Conservation (phyloP, 2,888 invertebrate genomes). For the Rhyacophila evoluta region DNA sequence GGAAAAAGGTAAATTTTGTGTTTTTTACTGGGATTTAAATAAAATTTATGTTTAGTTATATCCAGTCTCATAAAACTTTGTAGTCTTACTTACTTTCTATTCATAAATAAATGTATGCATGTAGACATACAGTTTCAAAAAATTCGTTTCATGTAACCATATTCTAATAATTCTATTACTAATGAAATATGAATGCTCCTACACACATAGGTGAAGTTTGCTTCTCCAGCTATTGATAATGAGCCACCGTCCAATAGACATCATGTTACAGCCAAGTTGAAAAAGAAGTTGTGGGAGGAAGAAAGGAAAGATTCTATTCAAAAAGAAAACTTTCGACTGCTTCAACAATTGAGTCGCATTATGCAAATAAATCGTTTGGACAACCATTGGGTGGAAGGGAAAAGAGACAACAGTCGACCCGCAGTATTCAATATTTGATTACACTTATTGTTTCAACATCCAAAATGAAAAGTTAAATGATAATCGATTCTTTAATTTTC, state of each 20-base stretch:
- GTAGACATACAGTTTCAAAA: no score
- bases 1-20: conserved; percentile 42
- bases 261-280: conserved; percentile 77
- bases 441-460: no score
- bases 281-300: conserved; percentile 76
- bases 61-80: no score
- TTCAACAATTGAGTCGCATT: conserved; percentile 76
- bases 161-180: background rate
- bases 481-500: no score
- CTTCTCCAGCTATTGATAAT: conserved; percentile 77
- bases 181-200: no score
- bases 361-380: conserved; percentile 62
- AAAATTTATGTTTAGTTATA: no score
- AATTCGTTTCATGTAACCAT: no score
- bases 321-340: conserved; percentile 76
- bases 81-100: no score
- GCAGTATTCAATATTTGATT: no score
- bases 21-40: no score
- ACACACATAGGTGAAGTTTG: conserved; percentile 60
- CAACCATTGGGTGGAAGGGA: conserved; percentile 33
- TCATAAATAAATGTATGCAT: no score
- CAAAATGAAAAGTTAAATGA: no score
- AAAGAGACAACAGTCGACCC: background rate
- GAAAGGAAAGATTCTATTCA: conserved; percentile 76
- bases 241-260: conserved; percentile 72